Evolutionary conservation across 2,797 vertebrate genomes (phyloP).

Genomic region (Tokudaia muenninki): DNA sequence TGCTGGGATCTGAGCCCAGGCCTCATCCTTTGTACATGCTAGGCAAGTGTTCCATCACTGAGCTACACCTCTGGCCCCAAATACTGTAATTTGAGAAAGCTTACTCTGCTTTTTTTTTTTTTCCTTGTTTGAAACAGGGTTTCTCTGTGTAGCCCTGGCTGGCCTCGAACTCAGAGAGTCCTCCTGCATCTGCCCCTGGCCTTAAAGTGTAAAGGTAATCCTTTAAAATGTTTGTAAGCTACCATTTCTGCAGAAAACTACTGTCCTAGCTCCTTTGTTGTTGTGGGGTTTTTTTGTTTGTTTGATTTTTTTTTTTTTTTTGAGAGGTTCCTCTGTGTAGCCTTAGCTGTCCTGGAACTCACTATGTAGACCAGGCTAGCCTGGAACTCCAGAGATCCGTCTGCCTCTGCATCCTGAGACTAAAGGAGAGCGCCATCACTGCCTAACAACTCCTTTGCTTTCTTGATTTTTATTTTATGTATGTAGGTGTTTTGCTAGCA

Average conservation of each 20-base stretch:
- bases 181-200: too few species aligned
- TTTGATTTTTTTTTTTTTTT: neutral
- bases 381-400: neutral
- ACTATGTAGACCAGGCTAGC: neutral
- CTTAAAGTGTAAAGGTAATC: slow-evolving; percentile 35
- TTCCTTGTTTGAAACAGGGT: neutral
- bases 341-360: neutral
- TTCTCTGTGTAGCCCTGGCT: neutral
- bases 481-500: neutral
- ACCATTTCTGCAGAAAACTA: neutral
- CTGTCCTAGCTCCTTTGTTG: neutral
- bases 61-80: neutral
- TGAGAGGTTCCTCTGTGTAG: neutral
- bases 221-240: neutral
- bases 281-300: neutral
- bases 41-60: neutral
- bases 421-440: neutral
- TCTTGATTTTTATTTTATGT: neutral
- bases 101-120: neutral
- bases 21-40: neutral
- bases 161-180: neutral
- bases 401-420: neutral
- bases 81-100: neutral
- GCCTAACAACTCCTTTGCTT: neutral
- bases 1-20: neutral